Percentiles rank a stretch among this genome's conserved stretches.
Conservation (phyloP, 2,888 invertebrate species). For the Euclidia mi region DNA sequence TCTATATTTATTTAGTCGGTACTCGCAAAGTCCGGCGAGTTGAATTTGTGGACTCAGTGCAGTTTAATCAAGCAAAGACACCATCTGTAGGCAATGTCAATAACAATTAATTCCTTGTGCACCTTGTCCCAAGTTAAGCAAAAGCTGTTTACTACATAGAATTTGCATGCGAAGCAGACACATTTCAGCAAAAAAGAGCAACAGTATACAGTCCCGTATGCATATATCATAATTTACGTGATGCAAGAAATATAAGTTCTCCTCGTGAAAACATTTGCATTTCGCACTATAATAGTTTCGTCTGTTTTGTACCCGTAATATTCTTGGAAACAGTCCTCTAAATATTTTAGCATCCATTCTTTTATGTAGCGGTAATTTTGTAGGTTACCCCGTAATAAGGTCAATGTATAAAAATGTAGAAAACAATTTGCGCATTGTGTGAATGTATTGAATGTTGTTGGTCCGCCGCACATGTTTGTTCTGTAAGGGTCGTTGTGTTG, state of each 20-base stretch:
- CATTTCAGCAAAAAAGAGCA: slow-evolving; percentile 21
- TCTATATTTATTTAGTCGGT: slow-evolving; percentile 19
- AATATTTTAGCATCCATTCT: slow-evolving; percentile 35
- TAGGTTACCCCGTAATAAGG: slow-evolving; percentile 12
- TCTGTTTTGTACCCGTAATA: slow-evolving; percentile 31
- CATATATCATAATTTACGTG: slow-evolving; percentile 33
- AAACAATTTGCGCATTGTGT: slow-evolving; percentile 22
- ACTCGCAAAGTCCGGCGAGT: slow-evolving; percentile 16
- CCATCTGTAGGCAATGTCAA: slow-evolving; percentile 37
- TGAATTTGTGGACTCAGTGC: slow-evolving; percentile 42
- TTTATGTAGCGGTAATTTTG: slow-evolving; percentile 25
- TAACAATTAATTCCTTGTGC: slow-evolving; percentile 43
- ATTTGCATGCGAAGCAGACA: slow-evolving; percentile 18
- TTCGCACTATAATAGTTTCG: slow-evolving; percentile 29
- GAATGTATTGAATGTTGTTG: slow-evolving; percentile 16
- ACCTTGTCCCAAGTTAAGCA: slow-evolving; percentile 24
- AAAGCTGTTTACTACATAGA: slow-evolving; percentile 17
- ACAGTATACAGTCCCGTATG: slow-evolving; percentile 13
- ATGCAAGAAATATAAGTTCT: slow-evolving; percentile 36
- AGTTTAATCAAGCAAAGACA: slow-evolving; percentile 45
- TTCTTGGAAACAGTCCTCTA: slow-evolving; percentile 25
- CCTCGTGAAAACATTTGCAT: slow-evolving; percentile 40
- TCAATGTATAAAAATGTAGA: slow-evolving; percentile 19
- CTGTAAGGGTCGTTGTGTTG: slow-evolving; percentile 6
- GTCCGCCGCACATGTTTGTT: not conserved